Evolutionary conservation across 2,113 vertebrate genomes (phyloP), one percentile per base, ranked within the genome.

Genomic region (Petrocephalus zakoni): DNA sequence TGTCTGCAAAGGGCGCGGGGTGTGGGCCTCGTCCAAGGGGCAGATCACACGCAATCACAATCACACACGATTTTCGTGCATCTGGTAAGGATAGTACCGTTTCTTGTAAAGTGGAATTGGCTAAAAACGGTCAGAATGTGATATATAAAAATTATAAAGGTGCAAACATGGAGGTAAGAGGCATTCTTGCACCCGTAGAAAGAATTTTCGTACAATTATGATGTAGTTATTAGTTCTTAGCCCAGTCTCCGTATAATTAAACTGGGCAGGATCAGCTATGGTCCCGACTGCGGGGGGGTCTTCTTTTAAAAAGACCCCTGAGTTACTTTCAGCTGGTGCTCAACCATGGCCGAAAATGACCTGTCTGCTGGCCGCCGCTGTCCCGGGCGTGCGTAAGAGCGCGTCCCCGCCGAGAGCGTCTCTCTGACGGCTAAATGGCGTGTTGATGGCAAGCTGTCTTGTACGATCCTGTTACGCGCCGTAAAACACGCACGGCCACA

Each of bases 271-370:
- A 47, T 42, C 29, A 85, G 22, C 21, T 15, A 13, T 53, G n/a
- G 7, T 19, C 49, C 46, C 34, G 51, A 84, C 11, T 72, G 22
- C 5, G 37, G 10, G 2, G 42, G 42, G 42, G 42, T 25, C 64
- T 15, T 42, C 7, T 46, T 8, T 21, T 25, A 34, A 1, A 25
- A 82, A 34, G 42, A 94, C 92, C 92, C 91, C 88, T 92, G 93
- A 93, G 49, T 94, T 94, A 95, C 95, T 95, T 94, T 81, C 25
- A 75, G n/a, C 47, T 53, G 46, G 0, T 75, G 87, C n/a, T 47
- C 34, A 88, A 5, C 78, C 34, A 83, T 17, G 52, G 37, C 42
- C n/a, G 72, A 37, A 49, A 64, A 34, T 17, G 9, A 85, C 46
- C 6, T 52, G 55, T 42, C 37, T 78, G 29, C 29, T 21, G 42